Percentiles rank a stretch among this genome's conserved stretches.
phyloP scores from a whole-genome alignment of 1,140 invertebrate genomes.

The Neuroterus valhalla region DNA sequence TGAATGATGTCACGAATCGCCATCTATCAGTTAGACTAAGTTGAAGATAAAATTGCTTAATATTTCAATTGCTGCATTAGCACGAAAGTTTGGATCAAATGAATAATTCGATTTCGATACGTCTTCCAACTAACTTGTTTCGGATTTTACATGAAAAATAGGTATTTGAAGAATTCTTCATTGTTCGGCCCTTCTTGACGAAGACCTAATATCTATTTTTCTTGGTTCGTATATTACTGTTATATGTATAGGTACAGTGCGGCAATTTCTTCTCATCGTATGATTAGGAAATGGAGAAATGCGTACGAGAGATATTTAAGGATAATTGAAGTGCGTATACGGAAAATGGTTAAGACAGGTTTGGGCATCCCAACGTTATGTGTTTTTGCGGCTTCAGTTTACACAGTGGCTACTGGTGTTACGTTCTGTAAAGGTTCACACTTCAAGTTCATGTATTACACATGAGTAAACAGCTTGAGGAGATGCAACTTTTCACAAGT shows the following conservation, averaged over 20 bases:
- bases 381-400: neutral
- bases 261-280: too few species aligned
- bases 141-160: too few species aligned
- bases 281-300: too few species aligned
- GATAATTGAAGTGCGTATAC: too few species aligned
- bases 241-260: too few species aligned
- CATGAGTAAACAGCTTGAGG: neutral
- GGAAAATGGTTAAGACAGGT: neutral
- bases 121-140: too few species aligned
- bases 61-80: neutral
- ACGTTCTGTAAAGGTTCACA: conserved; percentile 6
- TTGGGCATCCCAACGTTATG: neutral
- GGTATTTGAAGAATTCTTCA: too few species aligned
- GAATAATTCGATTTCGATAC: too few species aligned
- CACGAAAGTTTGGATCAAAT: neutral
- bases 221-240: too few species aligned
- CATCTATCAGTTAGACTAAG: neutral
- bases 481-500: neutral
- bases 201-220: too few species aligned
- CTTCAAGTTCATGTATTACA: neutral
- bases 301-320: too few species aligned
- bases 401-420: conserved; percentile 13
- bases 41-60: neutral
- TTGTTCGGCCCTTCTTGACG: too few species aligned
- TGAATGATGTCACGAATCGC: conserved; percentile 7